Evolutionary conservation across 2,797 vertebrate genomes (phyloP), one percentile per base, ranked within the genome.

Genomic region (Ispidina lecontei): DNA sequence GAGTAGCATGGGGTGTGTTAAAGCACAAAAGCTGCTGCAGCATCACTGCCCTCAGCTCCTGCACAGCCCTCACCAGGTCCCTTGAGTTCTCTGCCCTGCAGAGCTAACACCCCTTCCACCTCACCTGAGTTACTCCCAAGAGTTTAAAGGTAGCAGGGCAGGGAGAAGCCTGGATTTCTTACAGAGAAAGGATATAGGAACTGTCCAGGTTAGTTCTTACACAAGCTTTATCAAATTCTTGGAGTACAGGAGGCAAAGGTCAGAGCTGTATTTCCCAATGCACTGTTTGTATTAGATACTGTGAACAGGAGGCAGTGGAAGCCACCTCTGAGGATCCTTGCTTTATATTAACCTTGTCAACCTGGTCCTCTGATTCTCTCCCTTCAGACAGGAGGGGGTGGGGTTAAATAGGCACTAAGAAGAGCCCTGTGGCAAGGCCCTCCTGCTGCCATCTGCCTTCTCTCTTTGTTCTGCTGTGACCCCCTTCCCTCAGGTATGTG

Each of bases 171-270:
- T 39, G 35, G 26, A 21, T 76, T 63, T 67, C 70, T 39, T 60
- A 1, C 47, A 60, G 1, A n/a, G n/a, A 43, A 52, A n/a, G 44
- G 43, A 63, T 39, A n/a, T 58, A 43, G 19, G n/a, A 79, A n/a
- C 33, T n/a, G 18, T 7, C 7, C 6, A 2, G 20, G 63, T 76
- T 4, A 69, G 63, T 65, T 62, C 26, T 2, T 2, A 47, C 26
- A 8, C 14, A 13, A 75, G 22, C 67, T 80, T 77, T 90, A 89
- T 92, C 85, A 73, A 17, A 56, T 46, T 14, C 52, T 64, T 67
- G 33, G 43, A 79, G 28, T 22, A 35, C 33, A 68, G 35, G 56
- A 92, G 74, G 59, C 85, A 67, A 90, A 96, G 90, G 80, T 72
- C 71, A 26, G 3, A 35, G 33, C 67, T 63, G 26, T 12, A 18